Base-by-base conservation (phyloP, 2,888 invertebrate species). In the Mellilla xanthometata region DNA sequence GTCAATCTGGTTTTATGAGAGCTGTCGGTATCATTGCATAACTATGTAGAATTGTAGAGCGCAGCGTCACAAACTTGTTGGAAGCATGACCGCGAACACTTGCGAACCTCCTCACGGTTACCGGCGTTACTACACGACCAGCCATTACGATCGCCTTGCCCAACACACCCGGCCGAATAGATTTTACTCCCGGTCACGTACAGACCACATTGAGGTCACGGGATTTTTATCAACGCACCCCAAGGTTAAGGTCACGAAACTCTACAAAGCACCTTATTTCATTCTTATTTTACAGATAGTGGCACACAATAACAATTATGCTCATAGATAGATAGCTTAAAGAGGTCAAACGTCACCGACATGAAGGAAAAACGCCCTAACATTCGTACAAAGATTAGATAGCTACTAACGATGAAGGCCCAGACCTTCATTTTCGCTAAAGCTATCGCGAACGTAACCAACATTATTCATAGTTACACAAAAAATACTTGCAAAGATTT, bases 31-130 rank as follows among this genome's bases (percentile, higher is more conserved):
- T 42, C 53, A 48, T 52, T 58, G 53, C 58, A 53, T 53, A 55
- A 55, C 44, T 55, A 54, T 58, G 52, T 58, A 53, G 57, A 53
- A 53, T 53, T 58, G 55, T 58, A 53, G 57, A 55, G 52, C 53
- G 44, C n/a, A 34, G 49, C 51, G 47, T 55, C 55, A 58, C 34
- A 53, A 53, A 58, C 57, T 46, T 48, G 55, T 58, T 47, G 39
- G 34, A 49, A 43, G 47, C 52, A 55, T 55, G 48, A 53, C 48
- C 36, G 44, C 52, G 42, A 45, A 49, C 46, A 54, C 53, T 55
- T 53, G 58, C 49, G 39, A 52, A 49, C 49, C 39, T 32, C 44
- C 26, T 39, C 47, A 50, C 43, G 45, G 40, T 53, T 55, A 53
- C 51, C 15, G 24, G 41, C 41, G 33, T 42, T 48, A 41, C 47